Evolutionary conservation across 2,797 vertebrate species (phyloP).

Genomic region (Masticophis lateralis): DNA sequence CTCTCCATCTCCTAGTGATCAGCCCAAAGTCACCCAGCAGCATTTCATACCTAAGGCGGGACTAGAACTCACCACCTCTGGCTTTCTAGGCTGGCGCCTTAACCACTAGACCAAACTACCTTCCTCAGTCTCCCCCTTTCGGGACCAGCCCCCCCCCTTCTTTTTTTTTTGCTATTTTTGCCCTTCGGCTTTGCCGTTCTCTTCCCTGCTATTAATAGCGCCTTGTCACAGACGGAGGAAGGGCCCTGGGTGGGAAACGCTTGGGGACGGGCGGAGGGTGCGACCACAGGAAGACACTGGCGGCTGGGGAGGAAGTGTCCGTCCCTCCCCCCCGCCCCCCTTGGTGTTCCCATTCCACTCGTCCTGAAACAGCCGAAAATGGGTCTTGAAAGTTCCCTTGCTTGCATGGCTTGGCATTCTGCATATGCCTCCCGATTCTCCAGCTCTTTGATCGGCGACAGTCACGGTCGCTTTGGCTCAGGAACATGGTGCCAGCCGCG

Average conservation of each 20-base stretch:
- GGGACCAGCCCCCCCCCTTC: background rate
- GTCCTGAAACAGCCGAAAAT: background rate
- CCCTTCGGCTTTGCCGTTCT: constrained; percentile 66
- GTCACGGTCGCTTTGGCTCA: too few species aligned
- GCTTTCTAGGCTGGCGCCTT: too few species aligned
- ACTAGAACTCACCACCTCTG: too few species aligned
- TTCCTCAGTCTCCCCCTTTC: background rate
- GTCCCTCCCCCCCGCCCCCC: background rate
- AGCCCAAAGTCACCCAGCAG: too few species aligned
- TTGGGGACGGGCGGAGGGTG: constrained; percentile 27
- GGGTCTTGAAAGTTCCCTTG: too few species aligned
- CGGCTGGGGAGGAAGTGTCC: constrained; percentile 8
- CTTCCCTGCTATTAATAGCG: constrained; percentile 83
- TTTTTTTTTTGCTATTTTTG: background rate
- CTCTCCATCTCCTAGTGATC: too few species aligned
- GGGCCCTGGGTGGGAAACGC: constrained; percentile 44
- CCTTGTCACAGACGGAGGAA: constrained; percentile 24
- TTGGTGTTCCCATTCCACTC: background rate
- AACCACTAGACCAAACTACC: background rate
- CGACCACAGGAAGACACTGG: background rate
- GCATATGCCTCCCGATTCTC: background rate
- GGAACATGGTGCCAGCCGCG: too few species aligned
- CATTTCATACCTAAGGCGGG: too few species aligned
- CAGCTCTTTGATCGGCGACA: background rate
- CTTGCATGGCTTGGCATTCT: background rate